These are phyloP conservation scores for Antitype chi DNA, from an alignment of 2,888 invertebrate genomes.

Conservation along the genomic window DNA sequence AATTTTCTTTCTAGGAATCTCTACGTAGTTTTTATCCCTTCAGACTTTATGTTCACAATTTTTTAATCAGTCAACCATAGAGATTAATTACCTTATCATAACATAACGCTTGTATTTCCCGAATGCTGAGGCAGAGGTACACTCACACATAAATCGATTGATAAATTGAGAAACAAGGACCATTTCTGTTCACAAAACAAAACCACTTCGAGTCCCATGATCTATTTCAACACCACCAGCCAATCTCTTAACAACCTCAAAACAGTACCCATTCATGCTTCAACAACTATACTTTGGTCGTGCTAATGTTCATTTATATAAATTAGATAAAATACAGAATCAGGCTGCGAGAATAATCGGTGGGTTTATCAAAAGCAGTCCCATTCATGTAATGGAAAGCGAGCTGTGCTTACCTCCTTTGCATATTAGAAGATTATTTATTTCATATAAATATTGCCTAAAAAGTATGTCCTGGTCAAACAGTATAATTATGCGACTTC, in stretches of 20 bases:
- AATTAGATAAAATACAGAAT: no score
- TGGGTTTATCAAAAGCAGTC: no score
- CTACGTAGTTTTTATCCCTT: not conserved
- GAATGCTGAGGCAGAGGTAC: not conserved
- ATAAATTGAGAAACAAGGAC: not conserved
- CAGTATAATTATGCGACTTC: no score
- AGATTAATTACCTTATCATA: not conserved
- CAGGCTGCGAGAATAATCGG: no score
- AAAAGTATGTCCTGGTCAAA: no score
- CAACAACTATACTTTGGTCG: slow-evolving; percentile 51
- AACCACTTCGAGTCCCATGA: not conserved
- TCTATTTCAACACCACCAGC: slow-evolving; percentile 8
- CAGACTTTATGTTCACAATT: not conserved
- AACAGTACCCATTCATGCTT: slow-evolving; percentile 34
- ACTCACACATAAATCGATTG: not conserved
- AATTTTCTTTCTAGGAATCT: not conserved
- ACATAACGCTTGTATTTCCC: not conserved
- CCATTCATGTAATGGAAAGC: no score
- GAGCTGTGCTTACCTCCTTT: no score
- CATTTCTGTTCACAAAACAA: not conserved
- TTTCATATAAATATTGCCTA: no score
- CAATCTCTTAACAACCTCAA: slow-evolving; percentile 31
- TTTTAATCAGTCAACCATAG: not conserved
- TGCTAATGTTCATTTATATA: no score
- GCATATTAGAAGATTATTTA: no score